Base-by-base conservation (phyloP, 2,113 vertebrate species). In the Chiloscyllium plagiosum region DNA sequence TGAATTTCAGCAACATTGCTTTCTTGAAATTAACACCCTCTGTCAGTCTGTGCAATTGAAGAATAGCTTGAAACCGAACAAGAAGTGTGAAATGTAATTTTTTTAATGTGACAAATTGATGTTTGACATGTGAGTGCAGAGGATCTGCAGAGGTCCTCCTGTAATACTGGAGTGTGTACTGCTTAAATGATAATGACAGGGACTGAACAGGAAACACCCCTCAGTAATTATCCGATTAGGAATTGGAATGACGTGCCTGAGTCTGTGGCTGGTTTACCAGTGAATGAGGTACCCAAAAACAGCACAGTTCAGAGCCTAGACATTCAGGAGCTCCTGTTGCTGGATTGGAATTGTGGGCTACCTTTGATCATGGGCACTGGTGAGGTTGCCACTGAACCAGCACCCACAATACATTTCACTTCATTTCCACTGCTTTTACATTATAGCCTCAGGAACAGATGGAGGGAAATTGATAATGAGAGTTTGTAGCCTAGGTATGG, bases 21-120 rank as follows among this genome's bases (percentile, higher is more conserved):
- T 22, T 69, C 93, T 26, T 92, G 68, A 50, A 69, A n/a, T 65
- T n/a, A 33, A 17, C 87, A 92, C 69, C 37, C 33, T 50, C 68
- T 70, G 93, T 70, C 22, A 94, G 3, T 93, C 93, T 94, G 65
- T 94, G 66, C 37, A 50, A 13, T 61, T 90, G 87, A 94, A 94
- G 93, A 94, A 94, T 52, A 68, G 12, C n/a, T 94, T 94, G 93
- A 94, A 94, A 70, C 37, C 1, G 0, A 70, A 20, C 47, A 69
- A 94, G 8, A 0, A 24, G 90, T 94, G 90, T 24, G 15, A 19
- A 69, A 68, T 69, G 70, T 70, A 69, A 29, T 92, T 56, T 86
- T 92, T 94, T 37, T 65, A 56, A 26, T 42, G 24, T 10, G 65
- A 17, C 33, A 4, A n/a, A 65, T 65, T 33, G 87, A 19, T 90